Conservation (phyloP, 2,797 vertebrate genomes). For the Vultur gryphus region DNA sequence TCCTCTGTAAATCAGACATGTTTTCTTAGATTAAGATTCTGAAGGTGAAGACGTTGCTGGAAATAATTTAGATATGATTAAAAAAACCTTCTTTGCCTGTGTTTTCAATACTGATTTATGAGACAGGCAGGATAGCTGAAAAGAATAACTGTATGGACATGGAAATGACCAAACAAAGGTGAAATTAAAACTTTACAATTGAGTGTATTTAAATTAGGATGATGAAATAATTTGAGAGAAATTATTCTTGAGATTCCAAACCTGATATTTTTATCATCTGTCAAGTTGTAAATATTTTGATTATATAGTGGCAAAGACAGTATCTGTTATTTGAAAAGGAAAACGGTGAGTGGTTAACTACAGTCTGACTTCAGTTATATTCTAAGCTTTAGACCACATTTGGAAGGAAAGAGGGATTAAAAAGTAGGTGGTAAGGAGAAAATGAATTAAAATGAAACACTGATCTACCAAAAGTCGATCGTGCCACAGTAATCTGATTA, state of each 20-base stretch:
- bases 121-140: background rate
- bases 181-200: background rate
- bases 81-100: background rate
- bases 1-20: background rate
- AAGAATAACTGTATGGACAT: background rate
- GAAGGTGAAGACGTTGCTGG: background rate
- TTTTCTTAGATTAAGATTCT: background rate
- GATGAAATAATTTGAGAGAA: background rate
- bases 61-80: background rate
- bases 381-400: background rate
- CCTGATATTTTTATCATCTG: background rate
- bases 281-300: background rate
- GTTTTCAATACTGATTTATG: background rate
- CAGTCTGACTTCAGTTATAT: background rate
- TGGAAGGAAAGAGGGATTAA: background rate
- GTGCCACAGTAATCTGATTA: background rate
- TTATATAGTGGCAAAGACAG: background rate
- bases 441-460: background rate
- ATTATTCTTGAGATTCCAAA: background rate
- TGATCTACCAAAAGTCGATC: background rate
- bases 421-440: background rate
- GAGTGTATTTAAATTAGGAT: background rate
- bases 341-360: background rate
- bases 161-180: background rate
- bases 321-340: background rate